phyloP scores from a whole-genome alignment of 1,140 invertebrate genomes.

The Conopomorpha cramerella region DNA sequence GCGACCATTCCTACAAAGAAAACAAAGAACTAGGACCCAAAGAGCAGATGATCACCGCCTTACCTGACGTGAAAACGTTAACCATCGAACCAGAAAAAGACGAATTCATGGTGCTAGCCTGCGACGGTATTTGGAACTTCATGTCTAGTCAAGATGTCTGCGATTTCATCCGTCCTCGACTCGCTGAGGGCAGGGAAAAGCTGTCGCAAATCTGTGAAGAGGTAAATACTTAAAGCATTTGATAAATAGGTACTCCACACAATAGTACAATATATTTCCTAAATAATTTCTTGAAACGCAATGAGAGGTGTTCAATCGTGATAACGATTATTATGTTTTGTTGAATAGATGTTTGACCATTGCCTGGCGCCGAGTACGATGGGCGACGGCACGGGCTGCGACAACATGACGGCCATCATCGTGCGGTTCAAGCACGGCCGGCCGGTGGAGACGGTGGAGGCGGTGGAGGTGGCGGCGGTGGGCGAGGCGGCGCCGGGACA shows the following conservation, averaged over 20 bases:
- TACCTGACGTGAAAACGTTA: constrained; percentile 85
- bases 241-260: no score
- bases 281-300: no score
- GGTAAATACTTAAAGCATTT: no score
- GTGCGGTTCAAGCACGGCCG: constrained; percentile 71
- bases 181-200: constrained; percentile 68
- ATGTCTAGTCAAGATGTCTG: constrained; percentile 95
- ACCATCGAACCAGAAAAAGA: constrained; percentile 76
- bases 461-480: no score
- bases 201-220: constrained; percentile 92
- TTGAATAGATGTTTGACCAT: constrained; percentile 84
- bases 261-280: no score
- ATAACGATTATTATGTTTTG: no score
- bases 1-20: constrained; percentile 95
- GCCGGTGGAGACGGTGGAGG: no score
- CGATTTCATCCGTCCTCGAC: constrained; percentile 78
- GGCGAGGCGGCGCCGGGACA: constrained; percentile 36
- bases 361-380: constrained; percentile 90
- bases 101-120: constrained; percentile 94
- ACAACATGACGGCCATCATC: constrained; percentile 99
- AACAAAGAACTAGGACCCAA: constrained; percentile 73
- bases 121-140: constrained; percentile 99
- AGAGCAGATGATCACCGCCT: constrained; percentile 97
- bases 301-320: no score
- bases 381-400: constrained; percentile 96